Percentiles rank a stretch among this genome's conserved stretches.
Evolutionary conservation across 1,140 invertebrate species (phyloP).

Genomic region (Plutomurus gul): DNA sequence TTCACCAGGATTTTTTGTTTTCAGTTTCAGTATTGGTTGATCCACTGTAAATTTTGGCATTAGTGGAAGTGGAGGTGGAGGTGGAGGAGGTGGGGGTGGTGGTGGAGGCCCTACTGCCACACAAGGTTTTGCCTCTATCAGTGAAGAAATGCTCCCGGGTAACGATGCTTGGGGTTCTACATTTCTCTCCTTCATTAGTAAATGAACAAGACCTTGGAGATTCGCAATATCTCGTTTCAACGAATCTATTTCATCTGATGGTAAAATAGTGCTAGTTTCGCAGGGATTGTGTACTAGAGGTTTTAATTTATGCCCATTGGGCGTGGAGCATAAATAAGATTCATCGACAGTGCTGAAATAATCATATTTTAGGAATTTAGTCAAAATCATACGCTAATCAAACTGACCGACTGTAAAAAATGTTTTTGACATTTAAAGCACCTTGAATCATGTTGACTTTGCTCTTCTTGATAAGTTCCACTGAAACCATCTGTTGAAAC

Average conservation of each 20-base stretch:
- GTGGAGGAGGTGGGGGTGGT: slow-evolving; percentile 8
- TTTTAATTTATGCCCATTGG: not conserved
- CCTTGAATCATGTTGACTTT: not conserved
- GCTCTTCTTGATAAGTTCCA: not conserved
- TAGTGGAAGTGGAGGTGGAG: slow-evolving; percentile 38
- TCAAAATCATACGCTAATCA: not conserved
- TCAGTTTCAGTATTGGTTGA: not conserved
- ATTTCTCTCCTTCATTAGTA: not conserved
- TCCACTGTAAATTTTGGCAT: not conserved
- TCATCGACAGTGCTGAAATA: not conserved
- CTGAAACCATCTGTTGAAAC: not conserved
- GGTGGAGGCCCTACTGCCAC: not conserved
- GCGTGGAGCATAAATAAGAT: not conserved
- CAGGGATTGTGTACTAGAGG: not conserved
- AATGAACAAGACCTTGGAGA: not conserved
- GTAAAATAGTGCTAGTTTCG: not conserved
- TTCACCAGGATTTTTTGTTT: slow-evolving; percentile 10
- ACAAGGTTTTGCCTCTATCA: not conserved
- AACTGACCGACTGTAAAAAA: not conserved
- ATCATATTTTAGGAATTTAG: not conserved
- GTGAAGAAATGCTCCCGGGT: not conserved
- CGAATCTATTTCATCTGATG: not conserved
- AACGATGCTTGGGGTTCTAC: not conserved
- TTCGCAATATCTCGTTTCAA: not conserved
- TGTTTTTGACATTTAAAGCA: not conserved